Base-by-base conservation (phyloP, 64 coral and sea anemone species). In the Platygyra sinensis region DNA sequence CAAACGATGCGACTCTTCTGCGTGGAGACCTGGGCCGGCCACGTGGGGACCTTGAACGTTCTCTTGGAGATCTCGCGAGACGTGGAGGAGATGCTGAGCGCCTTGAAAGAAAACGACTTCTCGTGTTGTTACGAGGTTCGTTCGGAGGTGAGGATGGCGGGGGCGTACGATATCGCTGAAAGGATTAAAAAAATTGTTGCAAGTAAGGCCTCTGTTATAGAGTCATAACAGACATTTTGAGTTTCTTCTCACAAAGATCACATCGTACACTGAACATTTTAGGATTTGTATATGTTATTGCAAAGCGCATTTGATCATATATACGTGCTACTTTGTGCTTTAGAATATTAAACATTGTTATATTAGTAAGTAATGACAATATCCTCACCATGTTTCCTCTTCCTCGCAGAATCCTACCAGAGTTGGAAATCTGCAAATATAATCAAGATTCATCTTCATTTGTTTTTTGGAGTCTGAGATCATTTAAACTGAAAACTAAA, bases 151-250 rank as follows among this genome's bases (percentile, higher is more conserved):
- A 79, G 60, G 62, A 77, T 10, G 89, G 89, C 13, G 89, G 89
- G 42, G 89, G 89, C 14, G 89, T 91, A 24, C 89, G 79, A 33
- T 91, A 91, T 52, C 89, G 69, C 89, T 91, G 67, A 19, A 65
- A 78, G 54, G 63, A 30, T 16, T n/a, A 25, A 32, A 69, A 86
- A 69, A 54, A 39, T 9, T 72, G 20, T 57, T 14, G 52, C 30
- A 31, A 4, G 29, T 2, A 39, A 33, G 55, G 22, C 18, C 51
- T 39, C 24, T 42, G 55, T 39, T 8, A 54, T n/a, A n/a, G n/a
- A 17, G 31, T 32, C 33, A 3, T 14, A n/a, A n/a, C 15, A 5
- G 29, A 55, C 52, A 55, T 39, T 39, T 39, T 39, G 38, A 39
- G 38, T 39, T 39, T 39, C 38, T 5, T 39, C 5, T 39, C 38